Conservation (phyloP, 2,888 invertebrate genomes). For the Drosophila fungiperda region DNA sequence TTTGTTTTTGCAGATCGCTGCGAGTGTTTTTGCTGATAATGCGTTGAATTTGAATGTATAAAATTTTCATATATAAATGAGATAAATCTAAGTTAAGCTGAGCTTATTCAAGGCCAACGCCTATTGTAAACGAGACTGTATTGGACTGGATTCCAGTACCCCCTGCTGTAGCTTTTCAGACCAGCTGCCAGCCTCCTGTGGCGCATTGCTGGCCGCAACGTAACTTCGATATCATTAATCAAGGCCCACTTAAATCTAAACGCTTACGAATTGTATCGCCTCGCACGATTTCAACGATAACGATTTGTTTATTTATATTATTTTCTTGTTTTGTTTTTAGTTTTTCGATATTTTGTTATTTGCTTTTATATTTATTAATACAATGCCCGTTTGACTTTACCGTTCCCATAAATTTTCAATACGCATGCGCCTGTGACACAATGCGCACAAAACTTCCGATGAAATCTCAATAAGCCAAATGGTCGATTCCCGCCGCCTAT, state of each 20-base stretch:
- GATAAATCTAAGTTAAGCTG: conserved; percentile 11
- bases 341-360: conserved; percentile 27
- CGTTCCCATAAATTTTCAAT: conserved; percentile 74
- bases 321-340: conserved; percentile 25
- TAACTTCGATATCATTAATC: conserved; percentile 73
- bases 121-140: conserved; percentile 16
- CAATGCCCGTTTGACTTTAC: conserved; percentile 76
- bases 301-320: conserved; percentile 50
- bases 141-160: conserved; percentile 26
- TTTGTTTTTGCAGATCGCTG: background rate
- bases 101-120: conserved; percentile 44
- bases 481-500: conserved; percentile 44
- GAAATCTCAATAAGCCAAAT: conserved; percentile 77
- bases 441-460: conserved; percentile 75
- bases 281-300: conserved; percentile 74
- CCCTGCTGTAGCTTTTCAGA: conserved; percentile 53
- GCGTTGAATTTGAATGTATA: background rate
- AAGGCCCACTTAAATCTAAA: conserved; percentile 77
- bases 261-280: conserved; percentile 78
- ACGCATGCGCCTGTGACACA: conserved; percentile 75
- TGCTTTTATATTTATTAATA: conserved; percentile 64
- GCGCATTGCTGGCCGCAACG: conserved; percentile 64
- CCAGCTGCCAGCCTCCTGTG: conserved; percentile 60
- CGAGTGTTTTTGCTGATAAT: conserved; percentile 1
- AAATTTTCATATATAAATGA: conserved; percentile 11